Base-by-base conservation (phyloP, 2,113 vertebrate genomes). In the Arenaria interpres region DNA sequence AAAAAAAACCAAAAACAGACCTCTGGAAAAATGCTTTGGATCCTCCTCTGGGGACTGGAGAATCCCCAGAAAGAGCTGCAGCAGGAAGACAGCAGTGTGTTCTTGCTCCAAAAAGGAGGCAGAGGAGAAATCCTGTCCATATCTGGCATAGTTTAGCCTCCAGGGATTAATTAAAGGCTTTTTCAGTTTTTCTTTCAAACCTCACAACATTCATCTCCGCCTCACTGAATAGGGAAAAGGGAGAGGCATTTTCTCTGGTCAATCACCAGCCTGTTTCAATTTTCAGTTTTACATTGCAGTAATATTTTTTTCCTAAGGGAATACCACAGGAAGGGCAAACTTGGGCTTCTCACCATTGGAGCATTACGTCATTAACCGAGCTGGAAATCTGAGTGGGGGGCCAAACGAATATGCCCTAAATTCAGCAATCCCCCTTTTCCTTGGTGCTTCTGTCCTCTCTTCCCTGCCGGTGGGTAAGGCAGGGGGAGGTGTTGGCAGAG, bases 111-210 rank as follows among this genome's bases (percentile, higher is more conserved):
- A 28, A 94, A 91, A 83, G 54, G 82, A 82, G 87, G 62, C 89
- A 88, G 96, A 92, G 76, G 63, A 95, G 94, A 77, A 94, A 95
- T 95, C 83, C 89, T 68, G 86, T 60, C 89, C 69, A 11, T 93
- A 66, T 93, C 89, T 96, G 95, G 94, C 86, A 80, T 33, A 37
- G 53, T 81, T 89, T 85, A 45, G 73, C 88, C 92, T 90, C 86
- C 66, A 32, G 95, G 92, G 96, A 97, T 95, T 92, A 93, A 97
- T 96, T 96, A 96, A 95, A 92, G 79, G 73, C 89, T 96, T 92
- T 95, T 90, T 90, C 96, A 94, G 89, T 92, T 97, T 94, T 93
- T 79, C 94, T 97, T 97, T 97, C 92, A 89, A 90, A 90, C 93
- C 95, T 92, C 90, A 67, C 93, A 94, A 50, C 46, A 60, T 91